Evolutionary conservation across 1,140 invertebrate genomes (phyloP).

Genomic region (Hylaeus anthracinus): DNA sequence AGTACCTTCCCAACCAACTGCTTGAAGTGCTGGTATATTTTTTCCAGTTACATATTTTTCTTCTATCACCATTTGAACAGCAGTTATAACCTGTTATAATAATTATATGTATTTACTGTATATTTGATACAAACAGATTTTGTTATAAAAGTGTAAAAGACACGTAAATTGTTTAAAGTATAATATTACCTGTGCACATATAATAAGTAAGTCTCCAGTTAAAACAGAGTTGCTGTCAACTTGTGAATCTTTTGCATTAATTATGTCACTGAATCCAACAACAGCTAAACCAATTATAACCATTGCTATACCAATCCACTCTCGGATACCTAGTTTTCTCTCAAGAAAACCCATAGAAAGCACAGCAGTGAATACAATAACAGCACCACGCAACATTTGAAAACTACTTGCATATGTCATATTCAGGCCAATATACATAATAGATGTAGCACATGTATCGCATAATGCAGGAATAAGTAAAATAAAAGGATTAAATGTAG

Average conservation of each 20-base stretch:
- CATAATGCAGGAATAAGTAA: slow-evolving; percentile 92
- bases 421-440: slow-evolving; percentile 95
- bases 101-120: not conserved
- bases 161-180: slow-evolving; percentile 2
- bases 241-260: slow-evolving; percentile 77
- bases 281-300: slow-evolving; percentile 91
- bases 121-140: slow-evolving; percentile 3
- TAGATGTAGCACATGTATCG: slow-evolving; percentile 91
- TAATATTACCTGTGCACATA: slow-evolving; percentile 87
- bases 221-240: slow-evolving; percentile 90
- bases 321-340: slow-evolving; percentile 84
- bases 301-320: slow-evolving; percentile 93
- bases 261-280: slow-evolving; percentile 91
- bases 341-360: slow-evolving; percentile 94
- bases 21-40: slow-evolving; percentile 92
- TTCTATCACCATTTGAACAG: slow-evolving; percentile 96
- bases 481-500: slow-evolving; percentile 89
- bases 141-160: not conserved
- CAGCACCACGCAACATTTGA: slow-evolving; percentile 97
- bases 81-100: slow-evolving; percentile 86
- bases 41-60: slow-evolving; percentile 92
- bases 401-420: slow-evolving; percentile 97
- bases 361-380: slow-evolving; percentile 96
- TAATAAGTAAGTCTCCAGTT: slow-evolving; percentile 95
- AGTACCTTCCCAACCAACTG: slow-evolving; percentile 94